A percentile compares a stretch with the other conserved stretches of the same genome.
These are phyloP conservation scores for Perizoma affinitatum DNA, from an alignment of 2,888 invertebrate genomes.

Conservation along the genomic window DNA sequence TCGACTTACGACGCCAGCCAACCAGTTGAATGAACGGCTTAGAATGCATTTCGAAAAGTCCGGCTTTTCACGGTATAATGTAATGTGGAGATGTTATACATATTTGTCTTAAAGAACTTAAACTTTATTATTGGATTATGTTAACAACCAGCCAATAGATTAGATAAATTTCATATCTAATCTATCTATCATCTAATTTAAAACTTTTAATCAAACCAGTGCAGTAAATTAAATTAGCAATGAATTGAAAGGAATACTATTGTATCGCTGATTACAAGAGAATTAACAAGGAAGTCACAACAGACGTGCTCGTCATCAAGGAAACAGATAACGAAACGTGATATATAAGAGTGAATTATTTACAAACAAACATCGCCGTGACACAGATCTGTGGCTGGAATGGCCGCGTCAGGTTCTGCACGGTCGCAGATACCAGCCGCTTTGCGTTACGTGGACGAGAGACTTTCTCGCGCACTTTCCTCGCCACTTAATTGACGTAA, in stretches of 20 bases:
- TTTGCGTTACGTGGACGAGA: constrained; percentile 67
- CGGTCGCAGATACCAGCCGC: constrained; percentile 44
- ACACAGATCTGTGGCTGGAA: constrained; percentile 63
- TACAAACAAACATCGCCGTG: constrained; percentile 76
- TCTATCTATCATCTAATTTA: no score
- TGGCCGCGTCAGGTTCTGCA: constrained; percentile 52
- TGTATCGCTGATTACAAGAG: constrained; percentile 16
- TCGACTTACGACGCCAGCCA: constrained; percentile 45
- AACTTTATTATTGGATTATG: background rate
- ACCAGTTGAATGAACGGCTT: constrained; percentile 39
- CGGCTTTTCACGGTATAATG: constrained; percentile 1
- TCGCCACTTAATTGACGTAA: constrained; percentile 81
- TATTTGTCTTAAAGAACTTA: background rate
- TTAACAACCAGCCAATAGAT: no score
- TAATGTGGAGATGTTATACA: background rate
- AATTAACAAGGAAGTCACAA: constrained; percentile 28
- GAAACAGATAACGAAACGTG: constrained; percentile 57
- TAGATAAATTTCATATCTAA: no score
- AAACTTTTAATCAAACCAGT: constrained; percentile 1
- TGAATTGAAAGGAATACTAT: constrained; percentile 1
- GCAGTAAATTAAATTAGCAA: background rate
- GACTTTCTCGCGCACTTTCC: constrained; percentile 81
- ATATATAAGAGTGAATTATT: constrained; percentile 61
- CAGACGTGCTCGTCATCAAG: constrained; percentile 49
- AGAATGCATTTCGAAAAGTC: constrained; percentile 32